Conservation (phyloP, 2,888 invertebrate species). For the Macrophya annulata region DNA sequence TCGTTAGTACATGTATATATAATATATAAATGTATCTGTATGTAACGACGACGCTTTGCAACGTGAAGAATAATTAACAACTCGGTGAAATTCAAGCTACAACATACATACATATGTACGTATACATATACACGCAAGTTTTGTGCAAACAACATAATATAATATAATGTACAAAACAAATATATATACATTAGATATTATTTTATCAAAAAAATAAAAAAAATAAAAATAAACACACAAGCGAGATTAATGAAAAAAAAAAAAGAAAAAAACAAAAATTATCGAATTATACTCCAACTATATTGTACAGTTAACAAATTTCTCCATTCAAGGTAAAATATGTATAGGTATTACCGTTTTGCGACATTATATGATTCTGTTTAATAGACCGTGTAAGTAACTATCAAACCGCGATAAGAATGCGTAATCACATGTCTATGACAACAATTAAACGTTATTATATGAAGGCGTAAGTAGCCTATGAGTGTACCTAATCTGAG, state of each 20-base stretch:
- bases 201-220: background rate
- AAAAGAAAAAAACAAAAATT: too few relatives aligned
- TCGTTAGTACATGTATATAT: too few relatives aligned
- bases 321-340: background rate
- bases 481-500: too few relatives aligned
- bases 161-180: too few relatives aligned
- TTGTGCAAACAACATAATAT: background rate
- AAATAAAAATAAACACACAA: background rate
- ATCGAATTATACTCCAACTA: too few relatives aligned
- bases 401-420: slow-evolving; percentile 6
- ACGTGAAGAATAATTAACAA: background rate
- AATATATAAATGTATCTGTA: too few relatives aligned
- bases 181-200: too few relatives aligned
- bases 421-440: background rate
- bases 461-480: background rate
- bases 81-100: background rate
- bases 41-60: too few relatives aligned
- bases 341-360: background rate
- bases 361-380: background rate
- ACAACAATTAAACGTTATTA: background rate
- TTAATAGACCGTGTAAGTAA: background rate
- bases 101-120: background rate
- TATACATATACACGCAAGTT: background rate
- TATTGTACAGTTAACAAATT: too few relatives aligned
- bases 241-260: too few relatives aligned